phyloP scores from a whole-genome alignment of 1,140 invertebrate species.

The Ridgeia piscesae region DNA sequence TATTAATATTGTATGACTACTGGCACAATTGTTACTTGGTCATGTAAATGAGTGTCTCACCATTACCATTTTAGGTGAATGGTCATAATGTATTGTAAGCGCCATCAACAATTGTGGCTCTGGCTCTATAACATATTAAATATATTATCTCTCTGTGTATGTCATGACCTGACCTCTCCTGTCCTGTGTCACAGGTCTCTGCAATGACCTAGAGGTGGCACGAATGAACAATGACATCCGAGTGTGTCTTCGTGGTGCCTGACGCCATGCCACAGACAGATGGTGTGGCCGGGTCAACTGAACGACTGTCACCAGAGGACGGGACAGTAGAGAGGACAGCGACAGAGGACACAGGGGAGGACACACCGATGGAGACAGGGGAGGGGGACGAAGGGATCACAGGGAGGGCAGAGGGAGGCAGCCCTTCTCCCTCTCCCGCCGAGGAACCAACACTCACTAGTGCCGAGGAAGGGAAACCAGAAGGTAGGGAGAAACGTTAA shows the following conservation, averaged over 20 bases:
- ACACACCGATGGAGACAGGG: background rate
- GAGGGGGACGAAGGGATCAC: background rate
- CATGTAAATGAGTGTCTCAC: too few relatives aligned
- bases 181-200: background rate
- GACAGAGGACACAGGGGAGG: background rate
- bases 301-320: background rate
- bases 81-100: too few relatives aligned
- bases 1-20: too few relatives aligned
- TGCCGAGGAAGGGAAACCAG: background rate
- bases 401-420: background rate
- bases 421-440: too few relatives aligned
- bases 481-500: background rate
- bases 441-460: background rate
- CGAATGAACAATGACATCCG: background rate
- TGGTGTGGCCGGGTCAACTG: background rate
- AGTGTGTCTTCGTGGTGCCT: background rate
- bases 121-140: too few relatives aligned
- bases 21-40: too few relatives aligned
- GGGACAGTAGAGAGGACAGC: background rate
- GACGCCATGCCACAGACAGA: background rate
- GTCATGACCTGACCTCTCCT: slow-evolving; percentile 3
- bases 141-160: too few relatives aligned
- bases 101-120: too few relatives aligned
- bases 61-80: too few relatives aligned
- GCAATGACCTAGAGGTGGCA: background rate